Evolutionary conservation across 2,888 invertebrate species (phyloP), one percentile per base, ranked within the genome.

Genomic region (Eurytoma adleriae): DNA sequence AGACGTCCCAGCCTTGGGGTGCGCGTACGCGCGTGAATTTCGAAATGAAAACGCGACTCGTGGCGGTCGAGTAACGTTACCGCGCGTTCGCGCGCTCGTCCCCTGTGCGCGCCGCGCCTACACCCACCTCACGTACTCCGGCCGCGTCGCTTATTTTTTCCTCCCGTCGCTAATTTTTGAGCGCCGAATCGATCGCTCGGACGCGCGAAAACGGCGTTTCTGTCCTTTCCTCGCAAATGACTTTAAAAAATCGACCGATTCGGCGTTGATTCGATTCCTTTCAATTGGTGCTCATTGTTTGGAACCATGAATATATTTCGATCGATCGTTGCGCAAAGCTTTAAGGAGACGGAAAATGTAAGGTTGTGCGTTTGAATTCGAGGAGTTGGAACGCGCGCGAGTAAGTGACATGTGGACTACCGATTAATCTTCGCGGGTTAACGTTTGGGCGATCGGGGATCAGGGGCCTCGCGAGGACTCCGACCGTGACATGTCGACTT

Each of bases 401-500:
- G 40, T 40, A 7, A 40, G 40, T 7, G 40, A 40, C 40, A 40
- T 3, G 40, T 40, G 40, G 40, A 40, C 40, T 40, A 40, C 2
- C 50, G 27, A 72, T 72, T 59, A 20, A 71, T 71, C 61, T 57
- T 50, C 2, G 50, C 59, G 20, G 61, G 59, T 72, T 59, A 72
- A 54, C 18, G 27, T 57, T 56, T 74, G 79, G 30, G 69, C 50
- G 69, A 14, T 14, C 68, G n/a, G 30, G 71, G 68, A 68, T 52
- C 64, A 70, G 68, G 16, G 40, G 67, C 14, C 48, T n/a, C 40
- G 48, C 14, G 52, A 62, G 30, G 40, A 62, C n/a, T 40, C 54
- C 76, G 83, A 80, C 81, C 83, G 75, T 83, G 74, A 56, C 74
- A 78, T 78, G 72, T 78, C 69, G 59, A 56, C 40, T 18, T 74